Base-by-base conservation (phyloP, 2,888 invertebrate species). In the Leptinotarsa haldemani region DNA sequence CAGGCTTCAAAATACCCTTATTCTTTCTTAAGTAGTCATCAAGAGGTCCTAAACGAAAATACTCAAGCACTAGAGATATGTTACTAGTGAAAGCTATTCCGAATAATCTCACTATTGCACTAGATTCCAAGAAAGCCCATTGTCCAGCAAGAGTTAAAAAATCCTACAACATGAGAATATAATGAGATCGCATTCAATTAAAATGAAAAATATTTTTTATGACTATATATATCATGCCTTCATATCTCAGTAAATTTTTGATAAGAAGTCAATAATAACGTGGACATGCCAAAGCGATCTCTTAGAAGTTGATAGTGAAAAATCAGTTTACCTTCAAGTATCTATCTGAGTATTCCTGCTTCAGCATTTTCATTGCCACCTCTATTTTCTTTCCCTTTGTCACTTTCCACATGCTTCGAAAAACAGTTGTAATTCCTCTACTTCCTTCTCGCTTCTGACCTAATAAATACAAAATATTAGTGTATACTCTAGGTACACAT, bases 1-100 rank as follows among this genome's bases (percentile, higher is more conserved):
- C 90, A 1, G 90, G 88, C 82, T 91, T 90, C 5, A 94, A 87
- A 48, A 89, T 88, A 1, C 77, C 72, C 66, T 83, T 85, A 81
- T 88, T 86, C 48, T 87, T 88, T 85, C 90, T 89, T 68, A 94
- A 89, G 85, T 94, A 95, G 65, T 88, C 89, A 84, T 96, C 94
- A 16, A 97, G 89, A 0, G 94, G 92, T 63, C 97, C 97, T 52
- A 93, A 90, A 9, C 92, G 91, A 63, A 96, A 89, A 85, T 94
- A 93, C 86, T 97, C 97, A 81, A 95, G 89, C 22, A 97, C 92
- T 88, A 97, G 91, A 0, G 96, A 93, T 46, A 95, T 92, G 4
- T 95, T 94, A 74, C 92, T 93, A 74, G 92, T 91, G 53, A 95
- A 88, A 1, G 95, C 94, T 50, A 95, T 89, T 0, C 95, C 97